These are phyloP conservation scores for Dendronephthya gigantea DNA, from an alignment of 64 coral and sea anemone species.

Conservation along the genomic window DNA sequence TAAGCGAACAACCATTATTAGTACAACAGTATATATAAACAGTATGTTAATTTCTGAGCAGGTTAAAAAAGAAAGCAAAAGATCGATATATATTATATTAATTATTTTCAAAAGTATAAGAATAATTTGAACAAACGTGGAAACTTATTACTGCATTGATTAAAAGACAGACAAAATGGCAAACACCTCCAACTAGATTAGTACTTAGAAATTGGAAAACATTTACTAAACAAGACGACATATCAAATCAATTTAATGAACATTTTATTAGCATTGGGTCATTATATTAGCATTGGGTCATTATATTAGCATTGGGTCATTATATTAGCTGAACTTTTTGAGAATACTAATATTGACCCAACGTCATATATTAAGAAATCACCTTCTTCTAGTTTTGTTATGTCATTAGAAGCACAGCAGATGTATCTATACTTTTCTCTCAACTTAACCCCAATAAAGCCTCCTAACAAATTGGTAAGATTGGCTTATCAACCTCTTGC, in stretches of 20 bases:
- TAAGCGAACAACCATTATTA: background rate
- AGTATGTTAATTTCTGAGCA: background rate
- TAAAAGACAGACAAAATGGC: background rate
- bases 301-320: no score
- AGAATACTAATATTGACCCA: no score
- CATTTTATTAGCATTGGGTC: no score
- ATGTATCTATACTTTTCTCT: background rate
- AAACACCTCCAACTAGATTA: background rate
- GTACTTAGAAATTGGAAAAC: background rate
- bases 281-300: constrained; percentile 20
- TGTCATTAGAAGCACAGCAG: background rate
- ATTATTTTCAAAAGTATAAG: background rate
- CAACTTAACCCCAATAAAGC: background rate
- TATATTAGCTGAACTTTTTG: no score
- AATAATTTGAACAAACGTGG: background rate
- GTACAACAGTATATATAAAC: background rate
- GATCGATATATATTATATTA: background rate
- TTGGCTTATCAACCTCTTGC: background rate
- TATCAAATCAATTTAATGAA: constrained; percentile 15
- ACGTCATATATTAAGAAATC: background rate
- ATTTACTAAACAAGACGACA: background rate
- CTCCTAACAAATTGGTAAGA: background rate
- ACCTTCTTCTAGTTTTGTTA: background rate
- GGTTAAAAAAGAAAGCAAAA: background rate
- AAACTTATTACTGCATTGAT: constrained; percentile 2